Conservation (phyloP, 2,113 vertebrate genomes). For the Onychostruthus taczanowskii region DNA sequence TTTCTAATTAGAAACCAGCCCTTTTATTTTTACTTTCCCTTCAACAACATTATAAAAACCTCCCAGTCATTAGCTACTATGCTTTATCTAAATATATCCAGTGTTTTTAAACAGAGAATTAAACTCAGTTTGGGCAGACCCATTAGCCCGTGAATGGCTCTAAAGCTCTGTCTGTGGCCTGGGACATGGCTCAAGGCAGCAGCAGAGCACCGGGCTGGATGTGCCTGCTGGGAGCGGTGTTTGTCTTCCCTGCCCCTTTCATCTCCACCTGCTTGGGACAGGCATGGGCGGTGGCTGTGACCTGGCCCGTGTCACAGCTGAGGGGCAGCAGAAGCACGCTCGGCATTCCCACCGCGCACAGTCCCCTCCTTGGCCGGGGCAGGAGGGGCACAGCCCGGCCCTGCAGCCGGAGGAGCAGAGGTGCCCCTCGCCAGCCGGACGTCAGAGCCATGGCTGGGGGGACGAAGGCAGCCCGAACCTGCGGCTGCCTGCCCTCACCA, state of each 20-base stretch:
- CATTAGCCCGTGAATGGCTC: neutral
- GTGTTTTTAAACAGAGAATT: neutral
- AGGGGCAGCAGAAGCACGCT: neutral
- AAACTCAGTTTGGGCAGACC: neutral
- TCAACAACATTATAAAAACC: neutral
- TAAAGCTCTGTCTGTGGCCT: neutral
- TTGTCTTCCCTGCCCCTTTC: neutral
- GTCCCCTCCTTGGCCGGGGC: fast-evolving
- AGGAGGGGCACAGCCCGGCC: neutral
- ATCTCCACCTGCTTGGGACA: neutral
- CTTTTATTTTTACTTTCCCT: neutral
- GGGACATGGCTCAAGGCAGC: neutral
- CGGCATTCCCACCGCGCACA: fast-evolving
- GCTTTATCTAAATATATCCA: neutral
- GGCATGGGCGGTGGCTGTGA: fast-evolving
- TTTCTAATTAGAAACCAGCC: neutral
- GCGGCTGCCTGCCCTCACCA: neutral
- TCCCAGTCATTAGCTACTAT: neutral
- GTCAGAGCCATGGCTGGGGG: neutral
- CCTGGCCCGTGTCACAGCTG: neutral
- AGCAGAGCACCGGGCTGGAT: fast-evolving
- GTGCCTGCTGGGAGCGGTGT: neutral
- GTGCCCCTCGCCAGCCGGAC: fast-evolving
- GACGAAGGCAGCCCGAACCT: constrained; percentile 13
- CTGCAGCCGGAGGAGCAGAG: neutral